These are phyloP conservation scores for Silurus glanis DNA, from an alignment of 2,113 vertebrate species.

Conservation along the genomic window DNA sequence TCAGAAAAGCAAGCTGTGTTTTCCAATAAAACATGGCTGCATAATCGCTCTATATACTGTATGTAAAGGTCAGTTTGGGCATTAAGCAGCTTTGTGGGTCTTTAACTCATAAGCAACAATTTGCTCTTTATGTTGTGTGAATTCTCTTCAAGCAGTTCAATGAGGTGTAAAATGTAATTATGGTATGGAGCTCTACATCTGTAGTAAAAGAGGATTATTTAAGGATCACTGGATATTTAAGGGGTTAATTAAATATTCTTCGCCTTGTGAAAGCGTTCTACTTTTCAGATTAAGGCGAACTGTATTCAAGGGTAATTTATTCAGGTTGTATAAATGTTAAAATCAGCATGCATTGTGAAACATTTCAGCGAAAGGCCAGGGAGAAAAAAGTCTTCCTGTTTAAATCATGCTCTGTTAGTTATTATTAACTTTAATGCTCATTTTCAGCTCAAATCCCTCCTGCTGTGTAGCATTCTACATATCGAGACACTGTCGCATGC, in stretches of 20 bases:
- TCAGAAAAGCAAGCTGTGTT: neutral
- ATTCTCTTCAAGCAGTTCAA: neutral
- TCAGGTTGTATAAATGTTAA: constrained; percentile 6
- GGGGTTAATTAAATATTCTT: too few relatives aligned
- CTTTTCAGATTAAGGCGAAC: neutral
- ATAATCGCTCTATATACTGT: constrained; percentile 21
- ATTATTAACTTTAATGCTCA: neutral
- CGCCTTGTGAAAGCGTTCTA: neutral
- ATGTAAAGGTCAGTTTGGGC: constrained; percentile 26
- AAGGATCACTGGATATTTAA: neutral
- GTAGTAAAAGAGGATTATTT: neutral
- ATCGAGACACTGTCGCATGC: neutral
- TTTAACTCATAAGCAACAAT: constrained; percentile 8
- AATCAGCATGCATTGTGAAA: neutral
- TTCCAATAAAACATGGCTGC: neutral
- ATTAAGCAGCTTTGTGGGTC: constrained; percentile 7
- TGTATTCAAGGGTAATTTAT: neutral
- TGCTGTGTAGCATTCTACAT: neutral
- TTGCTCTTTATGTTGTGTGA: neutral
- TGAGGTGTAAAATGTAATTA: constrained; percentile 23
- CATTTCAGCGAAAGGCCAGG: neutral
- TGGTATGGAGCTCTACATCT: neutral
- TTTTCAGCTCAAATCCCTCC: neutral
- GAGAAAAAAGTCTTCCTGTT: neutral
- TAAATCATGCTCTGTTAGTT: neutral